These are phyloP conservation scores for Pontoporia blainvillei DNA, from an alignment of 2,113 vertebrate species.

Conservation along the genomic window DNA sequence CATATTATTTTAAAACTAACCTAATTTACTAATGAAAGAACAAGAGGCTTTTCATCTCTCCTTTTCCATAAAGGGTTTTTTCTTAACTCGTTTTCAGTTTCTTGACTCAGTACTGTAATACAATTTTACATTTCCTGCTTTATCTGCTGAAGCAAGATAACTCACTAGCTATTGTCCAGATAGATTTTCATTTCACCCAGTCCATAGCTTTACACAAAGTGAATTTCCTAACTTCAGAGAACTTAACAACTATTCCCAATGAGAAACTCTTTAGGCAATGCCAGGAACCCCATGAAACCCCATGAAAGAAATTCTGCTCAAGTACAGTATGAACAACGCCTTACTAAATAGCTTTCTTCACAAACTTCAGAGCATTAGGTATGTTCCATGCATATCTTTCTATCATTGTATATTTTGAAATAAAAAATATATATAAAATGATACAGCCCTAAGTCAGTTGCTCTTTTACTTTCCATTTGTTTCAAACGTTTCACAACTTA, in stretches of 20 bases:
- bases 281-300: constrained; percentile 21
- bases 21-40: constrained; percentile 56
- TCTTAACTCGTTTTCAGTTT: constrained; percentile 14
- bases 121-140: constrained; percentile 61
- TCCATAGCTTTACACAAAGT: constrained; percentile 39
- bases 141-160: constrained; percentile 65
- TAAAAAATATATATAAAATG: constrained; percentile 48
- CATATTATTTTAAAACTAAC: constrained; percentile 38
- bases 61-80: constrained; percentile 14
- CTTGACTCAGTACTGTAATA: background rate
- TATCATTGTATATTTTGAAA: constrained; percentile 46
- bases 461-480: constrained; percentile 76
- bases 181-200: constrained; percentile 63
- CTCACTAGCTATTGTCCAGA: constrained; percentile 43
- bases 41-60: constrained; percentile 5
- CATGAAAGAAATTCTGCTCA: constrained; percentile 43
- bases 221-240: constrained; percentile 58
- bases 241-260: constrained; percentile 57
- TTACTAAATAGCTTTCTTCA: constrained; percentile 30
- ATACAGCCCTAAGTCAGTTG: constrained; percentile 49
- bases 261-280: constrained; percentile 48
- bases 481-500: constrained; percentile 74
- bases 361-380: constrained; percentile 22
- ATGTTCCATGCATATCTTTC: constrained; percentile 35
- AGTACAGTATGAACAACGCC: constrained; percentile 10